A percentile compares a stretch with the other conserved stretches of the same genome.
Conservation (phyloP, 2,888 invertebrate genomes). For the Neocrepidodera transversa region DNA sequence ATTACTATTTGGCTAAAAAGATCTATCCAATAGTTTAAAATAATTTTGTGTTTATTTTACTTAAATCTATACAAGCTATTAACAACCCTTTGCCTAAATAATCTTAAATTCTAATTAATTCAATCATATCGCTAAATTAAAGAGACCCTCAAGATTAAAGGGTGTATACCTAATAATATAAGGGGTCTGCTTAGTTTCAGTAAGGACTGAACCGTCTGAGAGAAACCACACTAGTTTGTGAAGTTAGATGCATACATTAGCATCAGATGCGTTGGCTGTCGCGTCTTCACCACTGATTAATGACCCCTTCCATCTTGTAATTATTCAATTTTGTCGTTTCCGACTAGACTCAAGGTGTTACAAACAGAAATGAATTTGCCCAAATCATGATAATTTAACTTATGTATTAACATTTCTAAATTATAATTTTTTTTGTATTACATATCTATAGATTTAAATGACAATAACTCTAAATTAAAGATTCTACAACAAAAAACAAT, state of each 20-base stretch:
- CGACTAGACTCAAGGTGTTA: background rate
- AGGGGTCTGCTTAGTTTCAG: background rate
- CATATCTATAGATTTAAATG: too few relatives aligned
- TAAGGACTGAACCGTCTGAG: background rate
- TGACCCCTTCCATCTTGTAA: constrained; percentile 3
- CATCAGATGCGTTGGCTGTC: constrained; percentile 10
- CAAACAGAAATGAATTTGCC: too few relatives aligned
- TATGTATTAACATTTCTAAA: too few relatives aligned
- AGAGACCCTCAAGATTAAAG: background rate
- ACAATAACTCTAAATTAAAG: too few relatives aligned
- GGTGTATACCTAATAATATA: background rate
- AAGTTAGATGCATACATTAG: constrained; percentile 24
- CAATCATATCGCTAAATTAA: background rate
- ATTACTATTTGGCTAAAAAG: too few relatives aligned
- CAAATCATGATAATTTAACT: too few relatives aligned
- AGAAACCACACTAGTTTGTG: constrained; percentile 19
- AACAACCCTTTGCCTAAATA: too few relatives aligned
- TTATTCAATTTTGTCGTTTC: constrained; percentile 15
- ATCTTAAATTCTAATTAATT: background rate
- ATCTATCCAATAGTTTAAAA: too few relatives aligned
- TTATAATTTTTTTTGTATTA: too few relatives aligned
- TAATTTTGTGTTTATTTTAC: too few relatives aligned
- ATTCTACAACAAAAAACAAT: too few relatives aligned
- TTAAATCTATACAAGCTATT: too few relatives aligned
- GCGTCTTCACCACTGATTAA: constrained; percentile 12